phyloP scores from a whole-genome alignment of 2,113 vertebrate species.

The Solenodon paradoxus region DNA sequence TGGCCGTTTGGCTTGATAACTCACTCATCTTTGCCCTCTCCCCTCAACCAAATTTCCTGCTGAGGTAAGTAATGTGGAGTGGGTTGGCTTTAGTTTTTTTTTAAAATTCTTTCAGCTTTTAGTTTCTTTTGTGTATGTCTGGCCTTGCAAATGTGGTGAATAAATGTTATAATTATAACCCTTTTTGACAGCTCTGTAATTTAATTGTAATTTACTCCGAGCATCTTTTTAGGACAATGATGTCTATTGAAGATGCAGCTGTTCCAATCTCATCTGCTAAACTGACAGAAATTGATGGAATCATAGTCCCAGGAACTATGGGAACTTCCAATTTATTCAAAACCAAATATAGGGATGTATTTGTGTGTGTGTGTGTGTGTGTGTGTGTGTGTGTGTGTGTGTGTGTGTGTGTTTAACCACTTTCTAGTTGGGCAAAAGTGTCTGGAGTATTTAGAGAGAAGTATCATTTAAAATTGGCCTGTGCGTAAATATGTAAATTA shows the following conservation, averaged over 20 bases:
- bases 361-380: too few relatives aligned
- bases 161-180: slow-evolving; percentile 70
- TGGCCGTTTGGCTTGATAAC: neutral
- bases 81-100: neutral
- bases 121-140: slow-evolving; percentile 55
- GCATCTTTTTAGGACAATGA: slow-evolving; percentile 63
- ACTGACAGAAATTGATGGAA: slow-evolving; percentile 40
- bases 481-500: neutral
- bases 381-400: neutral
- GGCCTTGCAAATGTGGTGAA: slow-evolving; percentile 56
- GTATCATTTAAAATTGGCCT: neutral
- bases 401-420: neutral
- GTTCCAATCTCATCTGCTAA: slow-evolving; percentile 50
- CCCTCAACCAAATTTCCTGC: slow-evolving; percentile 50
- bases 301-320: slow-evolving; percentile 9
- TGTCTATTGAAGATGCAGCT: slow-evolving; percentile 67
- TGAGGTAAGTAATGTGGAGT: slow-evolving; percentile 64
- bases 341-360: neutral
- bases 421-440: neutral
- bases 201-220: slow-evolving; percentile 71
- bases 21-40: neutral
- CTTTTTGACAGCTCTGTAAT: slow-evolving; percentile 73
- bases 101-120: slow-evolving; percentile 10
- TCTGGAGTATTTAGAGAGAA: neutral
- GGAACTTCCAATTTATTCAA: slow-evolving; percentile 20